These are phyloP conservation scores for Sialia sialis DNA, from an alignment of 2,113 vertebrate species.

Conservation along the genomic window DNA sequence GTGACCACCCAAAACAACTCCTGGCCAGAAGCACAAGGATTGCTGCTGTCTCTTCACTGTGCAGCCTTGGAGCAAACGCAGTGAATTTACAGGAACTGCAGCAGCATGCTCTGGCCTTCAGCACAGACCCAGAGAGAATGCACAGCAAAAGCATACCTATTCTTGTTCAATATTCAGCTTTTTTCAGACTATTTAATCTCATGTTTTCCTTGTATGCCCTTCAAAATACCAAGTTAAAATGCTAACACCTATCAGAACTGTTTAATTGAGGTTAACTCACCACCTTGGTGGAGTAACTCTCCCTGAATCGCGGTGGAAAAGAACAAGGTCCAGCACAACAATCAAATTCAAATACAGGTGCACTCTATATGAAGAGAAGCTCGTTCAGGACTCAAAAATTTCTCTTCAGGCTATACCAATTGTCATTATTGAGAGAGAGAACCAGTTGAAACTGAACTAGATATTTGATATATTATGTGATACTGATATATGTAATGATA, in stretches of 20 bases:
- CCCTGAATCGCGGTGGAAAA: not conserved
- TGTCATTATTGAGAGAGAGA: not conserved
- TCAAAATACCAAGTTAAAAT: not conserved
- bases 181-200: not conserved
- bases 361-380: not conserved
- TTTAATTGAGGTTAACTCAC: not conserved
- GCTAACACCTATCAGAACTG: not conserved
- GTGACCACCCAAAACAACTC: not conserved
- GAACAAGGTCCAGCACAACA: not conserved
- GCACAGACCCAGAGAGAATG: not conserved
- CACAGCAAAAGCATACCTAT: accelerated
- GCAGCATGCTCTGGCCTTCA: not conserved
- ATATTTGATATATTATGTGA: not conserved
- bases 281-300: not conserved
- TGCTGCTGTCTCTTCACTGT: not conserved
- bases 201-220: not conserved
- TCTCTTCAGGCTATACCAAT: not conserved
- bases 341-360: not conserved
- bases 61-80: not conserved
- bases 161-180: not conserved
- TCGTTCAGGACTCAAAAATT: not conserved
- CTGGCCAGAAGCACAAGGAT: not conserved
- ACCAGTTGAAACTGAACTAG: not conserved
- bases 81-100: not conserved
- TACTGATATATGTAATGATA: too few species aligned